Evolutionary conservation across 1,140 invertebrate species (phyloP), one percentile per base, ranked within the genome.

Genomic region (Vanessa atalanta): DNA sequence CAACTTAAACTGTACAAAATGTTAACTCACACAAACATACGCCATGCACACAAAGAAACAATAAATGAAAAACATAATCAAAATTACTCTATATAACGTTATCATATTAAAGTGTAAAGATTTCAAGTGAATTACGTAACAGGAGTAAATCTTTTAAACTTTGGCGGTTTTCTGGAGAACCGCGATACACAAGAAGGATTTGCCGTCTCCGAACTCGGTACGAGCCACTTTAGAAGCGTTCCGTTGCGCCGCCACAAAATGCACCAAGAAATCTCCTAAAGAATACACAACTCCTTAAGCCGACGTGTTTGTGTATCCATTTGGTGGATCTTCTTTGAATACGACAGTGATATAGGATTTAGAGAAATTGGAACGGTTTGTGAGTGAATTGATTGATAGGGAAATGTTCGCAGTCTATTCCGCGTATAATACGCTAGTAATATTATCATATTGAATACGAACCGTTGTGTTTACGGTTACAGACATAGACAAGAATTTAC

Each of bases 241-340:
- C 78, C 72, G 72, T 73, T 81, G 76, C 70, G 74, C 79, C 70
- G 72, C 80, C 80, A 79, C 77, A 78, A 79, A 84, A 83, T 83
- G 76, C 81, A 75, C 65, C 72, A 43, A 72, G 78, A 79, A 80
- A 81, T 80, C 73, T 78, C 69, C 71, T 75, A 66, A 82, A 76
- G 75, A 75, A 79, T 65, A 71, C 74, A 77, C 70, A 64, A 73
- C 75, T 71, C 73, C 65, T 67, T 75, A 77, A 77, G 69, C 69
- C 57, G 70, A 55, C 75, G 75, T 86, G 71, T 85, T 86, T 86
- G 79, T 81, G 66, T 83, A 81, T 82, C 81, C 79, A 84, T 86
- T 84, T 86, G 67, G 63, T 64, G 63, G 50, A 76, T 73, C 57
- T 67, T 43, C 57, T 76, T 73, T 72, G 77, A 76, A 79, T 75